Evolutionary conservation across 2,113 vertebrate genomes (phyloP).

Genomic region (Apodemus sylvaticus): DNA sequence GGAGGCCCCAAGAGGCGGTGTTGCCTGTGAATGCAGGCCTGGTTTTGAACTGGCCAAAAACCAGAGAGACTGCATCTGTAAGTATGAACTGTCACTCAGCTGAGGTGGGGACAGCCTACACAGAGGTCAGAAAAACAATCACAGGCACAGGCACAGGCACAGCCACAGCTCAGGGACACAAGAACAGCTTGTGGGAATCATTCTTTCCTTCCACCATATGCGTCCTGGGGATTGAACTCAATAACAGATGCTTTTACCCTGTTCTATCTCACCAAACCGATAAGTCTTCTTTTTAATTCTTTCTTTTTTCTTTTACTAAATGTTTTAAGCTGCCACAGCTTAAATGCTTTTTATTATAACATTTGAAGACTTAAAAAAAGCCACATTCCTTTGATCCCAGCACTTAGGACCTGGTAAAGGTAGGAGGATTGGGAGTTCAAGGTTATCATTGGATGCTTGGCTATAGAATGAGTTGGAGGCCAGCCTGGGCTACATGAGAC

Average conservation of each 20-base stretch:
- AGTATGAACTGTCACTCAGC: conserved; percentile 79
- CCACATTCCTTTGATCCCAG: background rate
- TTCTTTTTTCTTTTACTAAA: background rate
- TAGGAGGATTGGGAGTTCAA: background rate
- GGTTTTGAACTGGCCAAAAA: conserved; percentile 97
- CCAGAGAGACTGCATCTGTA: conserved; percentile 95
- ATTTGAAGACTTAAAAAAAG: background rate
- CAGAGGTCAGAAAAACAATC: background rate
- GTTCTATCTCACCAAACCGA: too few species aligned
- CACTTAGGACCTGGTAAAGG: background rate
- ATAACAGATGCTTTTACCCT: background rate
- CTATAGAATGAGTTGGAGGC: background rate
- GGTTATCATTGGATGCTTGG: background rate
- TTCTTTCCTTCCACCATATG: background rate
- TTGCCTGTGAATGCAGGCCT: conserved; percentile 96
- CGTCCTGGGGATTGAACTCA: background rate
- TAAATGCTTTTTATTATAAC: background rate
- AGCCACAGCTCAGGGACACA: background rate
- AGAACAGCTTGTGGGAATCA: background rate
- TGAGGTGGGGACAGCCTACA: background rate
- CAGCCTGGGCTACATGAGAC: background rate
- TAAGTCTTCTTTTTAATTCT: background rate
- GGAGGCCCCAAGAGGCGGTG: conserved; percentile 94
- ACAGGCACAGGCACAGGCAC: too few species aligned
- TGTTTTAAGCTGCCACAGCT: background rate